Evolutionary conservation across 23 tunicate genomes (phyloP).

Genomic region (Styela clava): DNA sequence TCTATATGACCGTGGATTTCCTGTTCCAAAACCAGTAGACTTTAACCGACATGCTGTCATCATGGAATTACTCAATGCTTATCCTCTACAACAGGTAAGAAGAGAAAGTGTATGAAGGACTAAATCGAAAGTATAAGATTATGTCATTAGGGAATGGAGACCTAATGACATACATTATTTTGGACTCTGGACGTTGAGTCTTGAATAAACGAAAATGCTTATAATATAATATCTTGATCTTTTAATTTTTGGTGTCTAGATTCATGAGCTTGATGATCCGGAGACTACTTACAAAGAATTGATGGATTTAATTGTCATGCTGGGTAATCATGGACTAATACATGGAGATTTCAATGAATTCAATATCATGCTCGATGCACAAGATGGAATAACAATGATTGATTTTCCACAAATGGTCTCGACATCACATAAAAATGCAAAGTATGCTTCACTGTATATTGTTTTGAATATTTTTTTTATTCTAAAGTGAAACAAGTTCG

Average conservation of each 20-base stretch:
- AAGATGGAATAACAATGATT: slow-evolving; percentile 79
- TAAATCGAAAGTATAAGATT: too few relatives aligned
- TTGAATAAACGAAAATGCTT: not conserved
- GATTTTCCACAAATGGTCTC: slow-evolving; percentile 99
- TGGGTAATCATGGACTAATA: slow-evolving; percentile 85
- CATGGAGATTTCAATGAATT: slow-evolving; percentile 98
- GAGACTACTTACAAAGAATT: slow-evolving; percentile 57
- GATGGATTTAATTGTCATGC: slow-evolving; percentile 65
- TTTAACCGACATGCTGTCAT: slow-evolving; percentile 89
- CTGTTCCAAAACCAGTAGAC: slow-evolving; percentile 93
- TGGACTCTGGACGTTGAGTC: not conserved
- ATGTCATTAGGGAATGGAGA: too few relatives aligned
- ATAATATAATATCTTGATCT: too few relatives aligned
- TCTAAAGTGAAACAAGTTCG: not conserved
- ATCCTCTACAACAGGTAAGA: slow-evolving; percentile 93
- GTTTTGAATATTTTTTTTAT: too few relatives aligned
- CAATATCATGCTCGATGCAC: slow-evolving; percentile 80
- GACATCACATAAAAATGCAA: slow-evolving; percentile 79
- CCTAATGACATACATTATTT: not conserved
- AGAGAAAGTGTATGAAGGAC: too few relatives aligned
- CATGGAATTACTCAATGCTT: slow-evolving; percentile 84
- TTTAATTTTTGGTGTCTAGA: too few relatives aligned
- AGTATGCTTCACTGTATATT: too few relatives aligned
- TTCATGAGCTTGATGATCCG: slow-evolving; percentile 69
- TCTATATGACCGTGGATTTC: slow-evolving; percentile 73